Evolutionary conservation across 2,113 vertebrate genomes (phyloP).

Genomic region (Ranitomeya variabilis): DNA sequence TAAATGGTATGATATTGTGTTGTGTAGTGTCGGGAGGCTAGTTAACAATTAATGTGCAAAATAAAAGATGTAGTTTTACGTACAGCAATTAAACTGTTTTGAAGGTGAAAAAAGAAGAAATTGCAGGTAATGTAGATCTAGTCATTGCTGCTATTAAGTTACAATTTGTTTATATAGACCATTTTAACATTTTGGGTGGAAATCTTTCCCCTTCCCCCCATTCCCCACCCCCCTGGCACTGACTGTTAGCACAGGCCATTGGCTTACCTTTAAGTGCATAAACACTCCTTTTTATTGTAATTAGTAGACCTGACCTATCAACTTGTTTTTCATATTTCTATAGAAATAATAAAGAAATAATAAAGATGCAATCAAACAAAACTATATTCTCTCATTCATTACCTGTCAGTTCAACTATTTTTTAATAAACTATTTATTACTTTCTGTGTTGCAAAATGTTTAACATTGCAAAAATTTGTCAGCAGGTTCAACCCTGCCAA

Average conservation of each 20-base stretch:
- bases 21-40: too few relatives aligned
- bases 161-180: background rate
- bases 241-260: constrained; percentile 64
- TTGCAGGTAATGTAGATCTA: background rate
- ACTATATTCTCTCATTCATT: background rate
- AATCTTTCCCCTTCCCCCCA: background rate
- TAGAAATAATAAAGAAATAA: background rate
- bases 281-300: constrained; percentile 56
- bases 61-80: too few relatives aligned
- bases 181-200: background rate
- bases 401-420: constrained; percentile 35
- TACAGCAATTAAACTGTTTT: too few relatives aligned
- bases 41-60: too few relatives aligned
- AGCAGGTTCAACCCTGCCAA: too few relatives aligned
- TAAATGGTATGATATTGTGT: too few relatives aligned
- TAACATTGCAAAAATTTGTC: background rate
- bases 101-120: too few relatives aligned
- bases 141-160: background rate
- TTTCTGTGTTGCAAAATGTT: constrained; percentile 2
- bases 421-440: constrained; percentile 67
- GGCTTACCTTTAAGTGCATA: constrained; percentile 60
- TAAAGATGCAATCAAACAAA: background rate
- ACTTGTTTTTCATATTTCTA: background rate
- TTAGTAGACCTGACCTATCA: constrained; percentile 55
- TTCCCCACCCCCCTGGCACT: background rate